Evolutionary conservation across 2,888 invertebrate genomes (phyloP), one percentile per base, ranked within the genome.

Genomic region (Trachelus troglodyta): DNA sequence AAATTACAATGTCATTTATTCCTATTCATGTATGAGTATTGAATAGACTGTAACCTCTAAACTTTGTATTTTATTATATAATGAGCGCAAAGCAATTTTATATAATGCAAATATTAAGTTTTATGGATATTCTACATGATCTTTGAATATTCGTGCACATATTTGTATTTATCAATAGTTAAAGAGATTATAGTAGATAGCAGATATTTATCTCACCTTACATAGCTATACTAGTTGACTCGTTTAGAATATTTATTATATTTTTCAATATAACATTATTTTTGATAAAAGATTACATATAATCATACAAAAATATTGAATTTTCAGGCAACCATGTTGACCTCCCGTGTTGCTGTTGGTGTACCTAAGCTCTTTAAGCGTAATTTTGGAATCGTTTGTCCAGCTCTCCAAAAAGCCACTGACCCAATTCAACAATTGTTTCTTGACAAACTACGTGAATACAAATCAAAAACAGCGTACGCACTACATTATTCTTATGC

Each of bases 401-500:
- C 95, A 75, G 93, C 93, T 40, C 89, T 95, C 69, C 94, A 94
- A 87, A 96, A 96, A 90, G 95, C 95, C 3, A 92, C 93, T 3
- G 98, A 99, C 91, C 98, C 98, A 6, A 97, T 99, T 88, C 98
- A 98, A 92, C 96, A 98, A 92, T 92, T 98, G 76, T 99, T 99
- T 92, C 91, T 98, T 69, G 97, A 98, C 85, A 98, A 98, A 94
- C 94, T 98, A 84, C 94, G 95, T 82, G 98, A 98, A 92, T 99
- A 98, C 93, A 96, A 95, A 90, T 93, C 95, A 86, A 97, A 98
- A 91, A 96, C 96, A 93, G 92, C 94, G 98, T 98, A 94, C 93
- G 95, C 94, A 85, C 71, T 34, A 73, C 33, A 34, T 74, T 30
- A 74, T 74, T 74, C 69, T 40, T 77, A 11, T 69, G 4, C 56